These are phyloP conservation scores for Mormyrops attenuatus DNA, from an alignment of 2,797 vertebrate genomes.

Conservation along the genomic window DNA sequence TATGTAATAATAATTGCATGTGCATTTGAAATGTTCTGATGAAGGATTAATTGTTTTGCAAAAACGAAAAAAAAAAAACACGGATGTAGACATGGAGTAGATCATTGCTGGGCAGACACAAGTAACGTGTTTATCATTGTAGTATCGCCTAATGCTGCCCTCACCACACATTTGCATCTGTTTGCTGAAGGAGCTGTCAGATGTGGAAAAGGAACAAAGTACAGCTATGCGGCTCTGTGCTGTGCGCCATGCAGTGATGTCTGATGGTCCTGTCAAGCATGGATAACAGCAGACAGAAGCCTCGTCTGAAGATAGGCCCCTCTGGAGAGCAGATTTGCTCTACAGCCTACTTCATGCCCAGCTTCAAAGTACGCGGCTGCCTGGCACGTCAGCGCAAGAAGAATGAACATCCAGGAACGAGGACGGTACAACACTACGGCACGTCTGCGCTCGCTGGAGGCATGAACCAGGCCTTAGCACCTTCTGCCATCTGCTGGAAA, in stretches of 20 bases:
- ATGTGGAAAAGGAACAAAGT: not conserved
- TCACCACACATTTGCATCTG: not conserved
- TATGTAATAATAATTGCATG: not conserved
- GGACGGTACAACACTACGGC: not conserved
- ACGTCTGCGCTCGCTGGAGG: not conserved
- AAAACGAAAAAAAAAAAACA: not conserved
- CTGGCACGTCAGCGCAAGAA: not conserved
- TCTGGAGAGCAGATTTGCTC: not conserved
- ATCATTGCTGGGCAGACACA: not conserved
- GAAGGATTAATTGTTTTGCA: not conserved
- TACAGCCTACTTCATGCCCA: not conserved
- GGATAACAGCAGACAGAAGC: not conserved
- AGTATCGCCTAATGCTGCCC: not conserved
- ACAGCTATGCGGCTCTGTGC: not conserved
- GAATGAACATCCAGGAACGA: not conserved
- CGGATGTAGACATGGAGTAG: not conserved
- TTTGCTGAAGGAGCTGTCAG: not conserved
- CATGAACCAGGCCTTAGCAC: not conserved
- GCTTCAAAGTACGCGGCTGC: not conserved
- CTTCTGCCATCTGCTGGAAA: not conserved
- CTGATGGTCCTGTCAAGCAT: not conserved
- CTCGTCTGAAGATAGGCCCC: not conserved
- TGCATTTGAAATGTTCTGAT: not conserved
- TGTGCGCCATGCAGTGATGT: not conserved
- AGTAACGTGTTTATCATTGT: not conserved